Percentiles rank a stretch among this genome's conserved stretches.
phyloP scores from a whole-genome alignment of 1,140 invertebrate genomes.

The Halesus radiatus region DNA sequence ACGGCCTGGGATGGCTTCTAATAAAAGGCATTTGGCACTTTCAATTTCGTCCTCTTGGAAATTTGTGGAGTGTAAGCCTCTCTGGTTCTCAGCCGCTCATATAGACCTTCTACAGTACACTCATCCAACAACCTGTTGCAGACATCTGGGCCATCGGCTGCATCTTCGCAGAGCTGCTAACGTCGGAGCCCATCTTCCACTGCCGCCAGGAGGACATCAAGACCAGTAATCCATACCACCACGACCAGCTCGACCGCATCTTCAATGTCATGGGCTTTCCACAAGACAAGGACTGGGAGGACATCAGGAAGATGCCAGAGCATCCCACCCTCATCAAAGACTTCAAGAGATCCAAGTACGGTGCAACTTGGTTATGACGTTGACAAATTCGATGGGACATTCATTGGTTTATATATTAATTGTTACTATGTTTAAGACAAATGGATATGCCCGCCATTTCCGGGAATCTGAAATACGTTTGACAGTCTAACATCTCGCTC shows the following conservation, averaged over 20 bases:
- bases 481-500: too few relatives aligned
- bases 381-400: too few relatives aligned
- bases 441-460: too few relatives aligned
- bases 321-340: constrained; percentile 96
- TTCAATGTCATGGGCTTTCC: constrained; percentile 99
- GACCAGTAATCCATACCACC: constrained; percentile 99
- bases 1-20: too few relatives aligned
- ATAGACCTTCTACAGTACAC: not conserved
- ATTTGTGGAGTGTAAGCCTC: too few relatives aligned
- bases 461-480: too few relatives aligned
- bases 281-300: constrained; percentile 98
- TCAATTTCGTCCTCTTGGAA: too few relatives aligned
- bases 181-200: constrained; percentile 99
- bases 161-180: constrained; percentile 97
- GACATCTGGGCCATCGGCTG: constrained; percentile 99
- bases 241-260: constrained; percentile 98
- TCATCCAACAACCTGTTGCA: constrained; percentile 60
- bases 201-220: constrained; percentile 99
- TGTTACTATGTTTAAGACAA: too few relatives aligned
- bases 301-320: constrained; percentile 99
- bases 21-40: too few relatives aligned
- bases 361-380: too few relatives aligned
- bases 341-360: constrained; percentile 94
- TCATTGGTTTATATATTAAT: too few relatives aligned
- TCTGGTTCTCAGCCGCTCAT: too few relatives aligned